Base-by-base conservation (phyloP, 1,140 invertebrate species). In the Cotesia chilonis region DNA sequence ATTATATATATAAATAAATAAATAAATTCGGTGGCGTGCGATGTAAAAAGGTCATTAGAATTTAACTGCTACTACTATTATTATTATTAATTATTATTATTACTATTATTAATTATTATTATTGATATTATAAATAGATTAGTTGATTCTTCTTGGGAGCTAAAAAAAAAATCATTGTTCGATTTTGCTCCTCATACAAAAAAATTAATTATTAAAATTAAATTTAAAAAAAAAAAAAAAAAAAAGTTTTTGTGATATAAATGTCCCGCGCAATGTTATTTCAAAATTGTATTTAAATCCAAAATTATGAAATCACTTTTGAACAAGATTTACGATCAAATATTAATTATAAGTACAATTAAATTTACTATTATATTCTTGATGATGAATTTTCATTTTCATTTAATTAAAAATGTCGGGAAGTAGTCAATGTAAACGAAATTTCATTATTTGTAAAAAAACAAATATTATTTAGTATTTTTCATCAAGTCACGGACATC, bases 41-140 rank as follows among this genome's bases (percentile, higher is more conserved):
- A 74, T 74, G 73, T 74, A 74, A 74, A 71, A 74, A 74, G 69
- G 41, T 70, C 64, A 47, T 67, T 74, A 74, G 73, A 71, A 70
- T 38, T 74, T 71, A 70, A 35, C 68, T 52, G 68, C 64, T 67
- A 61, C 67, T 66, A 61, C 38, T 65, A 41, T 41, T 41, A 41
- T 6, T 41, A 41, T 41, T 41, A 41, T 41, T 41, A 41, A 41
- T 41, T 41, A 41, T 41, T 41, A 41, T 41, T 41, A 41, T 41
- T 41, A 41, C 3, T 41, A 41, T 3, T 41, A 41, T 41, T 41
- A 41, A 2, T 41, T 2, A 41, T 41, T 41, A 41, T 41, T 41
- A 41, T 41, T 41, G 10, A 5, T 41, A 41, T 41, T 41, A 41
- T 54, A 12, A 64, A 68, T 68, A 66, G 59, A 74, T 68, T 74